Percentiles rank a stretch among this genome's conserved stretches.
Evolutionary conservation across 2,888 invertebrate species (phyloP).

Genomic region (Lomographa bimaculata): DNA sequence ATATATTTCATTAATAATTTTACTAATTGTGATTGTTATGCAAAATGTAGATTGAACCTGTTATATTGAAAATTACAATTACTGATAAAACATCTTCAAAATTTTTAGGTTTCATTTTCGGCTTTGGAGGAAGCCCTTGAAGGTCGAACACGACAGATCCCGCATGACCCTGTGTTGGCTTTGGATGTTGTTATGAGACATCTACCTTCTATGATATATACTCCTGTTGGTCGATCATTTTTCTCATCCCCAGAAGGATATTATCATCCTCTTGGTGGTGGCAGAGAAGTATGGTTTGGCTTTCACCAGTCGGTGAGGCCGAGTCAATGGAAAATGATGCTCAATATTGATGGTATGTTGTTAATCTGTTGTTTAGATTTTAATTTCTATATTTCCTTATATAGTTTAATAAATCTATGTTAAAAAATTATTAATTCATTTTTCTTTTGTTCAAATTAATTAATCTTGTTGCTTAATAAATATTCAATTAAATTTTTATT

Average conservation of each 20-base stretch:
- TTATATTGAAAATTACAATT: too few species aligned
- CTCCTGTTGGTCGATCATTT: slow-evolving; percentile 99
- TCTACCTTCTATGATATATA: slow-evolving; percentile 99
- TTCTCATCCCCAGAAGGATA: slow-evolving; percentile 99
- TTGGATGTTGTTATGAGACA: slow-evolving; percentile 99
- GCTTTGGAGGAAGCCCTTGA: slow-evolving; percentile 99
- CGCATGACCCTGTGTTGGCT: slow-evolving; percentile 98
- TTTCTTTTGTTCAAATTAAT: too few species aligned
- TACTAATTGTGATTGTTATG: too few species aligned
- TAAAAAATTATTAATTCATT: too few species aligned
- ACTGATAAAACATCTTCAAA: slow-evolving; percentile 1
- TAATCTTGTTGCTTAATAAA: too few species aligned
- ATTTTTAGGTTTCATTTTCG: slow-evolving; percentile 91
- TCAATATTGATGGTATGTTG: slow-evolving; percentile 98
- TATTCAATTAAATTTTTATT: too few species aligned
- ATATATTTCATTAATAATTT: too few species aligned
- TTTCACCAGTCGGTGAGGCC: slow-evolving; percentile 99
- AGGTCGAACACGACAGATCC: slow-evolving; percentile 97
- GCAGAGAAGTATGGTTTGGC: slow-evolving; percentile 99
- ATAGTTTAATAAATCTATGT: too few species aligned
- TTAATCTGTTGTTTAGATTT: too few species aligned
- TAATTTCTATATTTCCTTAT: too few species aligned
- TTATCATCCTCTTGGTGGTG: slow-evolving; percentile 98
- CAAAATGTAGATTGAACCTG: too few species aligned
- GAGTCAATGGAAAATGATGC: slow-evolving; percentile 99